A percentile compares a stretch with the other conserved stretches of the same genome.
Evolutionary conservation across 35 echinoderm and acorn worm genomes (phyloP).

Genomic region (Acanthaster planci): DNA sequence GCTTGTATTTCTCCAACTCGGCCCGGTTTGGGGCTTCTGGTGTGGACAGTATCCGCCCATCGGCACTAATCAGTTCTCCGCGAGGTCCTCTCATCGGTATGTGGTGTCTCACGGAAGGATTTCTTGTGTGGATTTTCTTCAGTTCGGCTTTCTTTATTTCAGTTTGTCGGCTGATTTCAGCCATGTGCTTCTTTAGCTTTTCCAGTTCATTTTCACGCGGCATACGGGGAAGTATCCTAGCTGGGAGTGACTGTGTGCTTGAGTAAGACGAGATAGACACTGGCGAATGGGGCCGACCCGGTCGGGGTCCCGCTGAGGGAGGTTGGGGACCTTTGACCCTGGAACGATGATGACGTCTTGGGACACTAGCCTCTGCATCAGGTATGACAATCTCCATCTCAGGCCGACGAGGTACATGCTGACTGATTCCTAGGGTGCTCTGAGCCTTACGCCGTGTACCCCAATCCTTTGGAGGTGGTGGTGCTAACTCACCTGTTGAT

Average conservation of each 20-base stretch:
- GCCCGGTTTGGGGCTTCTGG: background rate
- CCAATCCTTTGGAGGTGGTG: constrained; percentile 1
- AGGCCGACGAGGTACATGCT: background rate
- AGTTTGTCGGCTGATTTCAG: background rate
- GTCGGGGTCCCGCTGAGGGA: background rate
- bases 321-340: background rate
- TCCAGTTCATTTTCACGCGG: background rate
- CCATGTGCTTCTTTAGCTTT: background rate
- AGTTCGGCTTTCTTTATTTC: constrained; percentile 8
- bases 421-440: background rate
- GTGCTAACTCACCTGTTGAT: constrained; percentile 7
- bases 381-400: background rate
- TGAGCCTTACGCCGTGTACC: background rate
- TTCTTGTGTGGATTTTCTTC: background rate
- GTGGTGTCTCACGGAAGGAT: background rate
- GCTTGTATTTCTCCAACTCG: constrained; percentile 1
- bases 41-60: background rate
- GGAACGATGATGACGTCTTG: background rate
- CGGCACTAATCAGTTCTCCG: background rate
- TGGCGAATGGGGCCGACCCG: background rate
- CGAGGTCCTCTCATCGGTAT: background rate
- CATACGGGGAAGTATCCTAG: background rate
- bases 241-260: constrained; percentile 17
- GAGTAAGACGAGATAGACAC: background rate
- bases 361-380: background rate